Conservation (phyloP, 2,888 invertebrate genomes). For the Melieria crassipennis region DNA sequence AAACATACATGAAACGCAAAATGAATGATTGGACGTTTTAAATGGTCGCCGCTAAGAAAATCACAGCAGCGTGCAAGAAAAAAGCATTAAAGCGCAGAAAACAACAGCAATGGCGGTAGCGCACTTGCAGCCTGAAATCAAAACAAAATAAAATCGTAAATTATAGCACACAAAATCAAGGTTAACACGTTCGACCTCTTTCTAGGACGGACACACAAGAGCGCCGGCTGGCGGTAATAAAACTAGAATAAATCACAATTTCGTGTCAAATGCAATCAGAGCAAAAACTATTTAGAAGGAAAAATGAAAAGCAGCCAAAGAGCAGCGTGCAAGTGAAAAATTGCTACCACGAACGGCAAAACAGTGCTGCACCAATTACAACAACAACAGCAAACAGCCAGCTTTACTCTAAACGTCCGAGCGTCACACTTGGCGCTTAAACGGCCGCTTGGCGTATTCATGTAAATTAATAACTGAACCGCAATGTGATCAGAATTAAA, state of each 20-base stretch:
- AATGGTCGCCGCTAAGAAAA: no score
- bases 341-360: no score
- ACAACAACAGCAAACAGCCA: no score
- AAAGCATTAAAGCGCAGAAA: background rate
- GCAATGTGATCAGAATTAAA: no score
- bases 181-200: conserved; percentile 37
- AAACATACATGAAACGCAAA: no score
- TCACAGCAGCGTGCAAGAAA: background rate
- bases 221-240: background rate
- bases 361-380: no score
- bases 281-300: background rate
- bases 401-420: no score
- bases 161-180: conserved; percentile 32
- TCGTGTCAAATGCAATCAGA: conserved; percentile 39
- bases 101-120: background rate
- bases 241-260: conserved; percentile 33
- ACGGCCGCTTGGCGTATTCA: no score
- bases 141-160: conserved; percentile 7
- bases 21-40: no score
- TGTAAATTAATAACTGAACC: no score
- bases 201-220: conserved; percentile 24
- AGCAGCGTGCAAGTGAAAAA: background rate
- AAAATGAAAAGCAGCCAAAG: background rate
- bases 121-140: no score
- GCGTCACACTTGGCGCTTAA: no score